Conservation (phyloP, 92 coral and sea anemone species). For the Palythoa grandiflora region DNA sequence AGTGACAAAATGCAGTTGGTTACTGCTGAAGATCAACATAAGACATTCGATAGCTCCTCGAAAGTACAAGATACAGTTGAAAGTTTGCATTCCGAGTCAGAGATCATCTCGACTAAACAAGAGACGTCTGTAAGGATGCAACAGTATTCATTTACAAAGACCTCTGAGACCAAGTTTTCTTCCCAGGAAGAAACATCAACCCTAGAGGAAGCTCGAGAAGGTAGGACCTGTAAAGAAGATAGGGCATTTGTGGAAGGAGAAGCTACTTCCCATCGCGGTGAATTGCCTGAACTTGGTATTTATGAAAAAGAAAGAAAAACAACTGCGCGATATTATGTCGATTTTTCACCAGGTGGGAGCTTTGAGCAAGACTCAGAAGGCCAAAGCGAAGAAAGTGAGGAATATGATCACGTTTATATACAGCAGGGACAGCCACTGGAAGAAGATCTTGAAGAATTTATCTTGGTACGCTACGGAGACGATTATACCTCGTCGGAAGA, state of each 20-base stretch:
- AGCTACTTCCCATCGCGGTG: conserved; percentile 1
- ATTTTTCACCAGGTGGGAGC: conserved; percentile 82
- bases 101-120: conserved; percentile 10
- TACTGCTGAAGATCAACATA: conserved; percentile 8
- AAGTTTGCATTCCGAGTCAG: conserved; percentile 2
- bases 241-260: conserved; percentile 20
- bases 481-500: conserved; percentile 75
- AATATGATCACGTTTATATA: conserved; percentile 70
- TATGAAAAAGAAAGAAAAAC: conserved; percentile 52
- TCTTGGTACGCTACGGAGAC: conserved; percentile 79
- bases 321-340: conserved; percentile 80
- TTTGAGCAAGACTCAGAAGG: conserved; percentile 63
- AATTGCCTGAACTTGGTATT: conserved; percentile 41
- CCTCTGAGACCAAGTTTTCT: neutral
- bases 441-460: conserved; percentile 89
- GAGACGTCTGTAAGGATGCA: conserved; percentile 30
- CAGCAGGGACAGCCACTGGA: conserved; percentile 84
- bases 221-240: neutral
- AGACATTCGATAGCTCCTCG: neutral
- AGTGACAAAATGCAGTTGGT: neutral
- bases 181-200: conserved; percentile 18
- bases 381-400: conserved; percentile 70
- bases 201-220: neutral
- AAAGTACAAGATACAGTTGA: neutral
- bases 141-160: neutral